Evolutionary conservation across 2,113 vertebrate species (phyloP).

Genomic region (Paramisgurnus dabryanus): DNA sequence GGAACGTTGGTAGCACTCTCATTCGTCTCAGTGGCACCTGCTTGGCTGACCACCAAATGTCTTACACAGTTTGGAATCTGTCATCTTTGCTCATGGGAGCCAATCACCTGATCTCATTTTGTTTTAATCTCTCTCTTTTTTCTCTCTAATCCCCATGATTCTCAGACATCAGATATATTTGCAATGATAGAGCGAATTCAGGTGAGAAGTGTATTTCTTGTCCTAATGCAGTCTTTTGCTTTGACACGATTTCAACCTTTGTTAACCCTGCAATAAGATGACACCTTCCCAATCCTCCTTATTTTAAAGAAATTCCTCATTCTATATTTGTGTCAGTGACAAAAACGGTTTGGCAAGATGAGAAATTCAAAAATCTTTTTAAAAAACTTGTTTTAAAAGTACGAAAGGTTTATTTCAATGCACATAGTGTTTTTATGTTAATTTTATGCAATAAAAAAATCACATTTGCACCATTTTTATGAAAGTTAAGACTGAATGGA

Average conservation of each 20-base stretch:
- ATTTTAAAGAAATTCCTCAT: not conserved
- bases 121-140: slow-evolving; percentile 38
- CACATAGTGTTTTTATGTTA: no score
- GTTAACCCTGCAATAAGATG: slow-evolving; percentile 17
- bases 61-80: no score
- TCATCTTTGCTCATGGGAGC: no score
- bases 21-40: slow-evolving; percentile 1
- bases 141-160: slow-evolving; percentile 42
- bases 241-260: not conserved
- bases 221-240: not conserved
- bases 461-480: no score
- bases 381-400: no score
- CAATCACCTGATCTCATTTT: slow-evolving; percentile 16
- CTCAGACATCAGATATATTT: slow-evolving; percentile 86
- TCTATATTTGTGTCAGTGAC: not conserved
- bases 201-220: slow-evolving; percentile 65
- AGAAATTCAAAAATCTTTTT: no score
- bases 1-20: not conserved
- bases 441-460: no score
- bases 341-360: no score
- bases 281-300: slow-evolving; percentile 37
- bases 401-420: no score
- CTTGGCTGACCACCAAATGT: no score
- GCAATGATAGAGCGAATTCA: slow-evolving; percentile 92
- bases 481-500: no score